Conservation (phyloP, 2,888 invertebrate species). For the Oxyscelio sp. region DNA sequence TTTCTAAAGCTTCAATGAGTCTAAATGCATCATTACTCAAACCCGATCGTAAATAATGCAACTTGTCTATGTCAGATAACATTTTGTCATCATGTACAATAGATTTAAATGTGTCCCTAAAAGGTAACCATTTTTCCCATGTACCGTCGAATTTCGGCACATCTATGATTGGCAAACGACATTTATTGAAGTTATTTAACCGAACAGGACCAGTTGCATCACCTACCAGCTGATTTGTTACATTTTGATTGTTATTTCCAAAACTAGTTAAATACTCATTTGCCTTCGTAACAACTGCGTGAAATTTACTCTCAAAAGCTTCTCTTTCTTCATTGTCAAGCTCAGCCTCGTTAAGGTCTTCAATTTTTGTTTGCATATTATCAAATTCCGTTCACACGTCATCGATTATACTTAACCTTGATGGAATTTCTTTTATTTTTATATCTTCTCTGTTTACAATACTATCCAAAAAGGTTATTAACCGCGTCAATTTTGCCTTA, state of each 20-base stretch:
- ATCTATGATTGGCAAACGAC: slow-evolving; percentile 20
- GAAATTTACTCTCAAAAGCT: not conserved
- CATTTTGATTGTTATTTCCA: too few species aligned
- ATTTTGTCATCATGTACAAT: slow-evolving; percentile 15
- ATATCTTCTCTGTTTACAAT: not conserved
- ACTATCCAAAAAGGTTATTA: not conserved
- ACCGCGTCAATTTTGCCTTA: slow-evolving; percentile 1
- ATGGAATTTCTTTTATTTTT: too few species aligned
- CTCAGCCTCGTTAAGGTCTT: slow-evolving; percentile 4
- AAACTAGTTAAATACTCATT: not conserved
- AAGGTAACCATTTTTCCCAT: too few species aligned
- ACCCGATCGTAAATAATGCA: slow-evolving; percentile 18
- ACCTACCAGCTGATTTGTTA: too few species aligned
- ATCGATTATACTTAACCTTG: too few species aligned
- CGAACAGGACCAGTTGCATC: too few species aligned
- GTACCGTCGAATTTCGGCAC: slow-evolving; percentile 18
- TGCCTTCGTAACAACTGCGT: not conserved
- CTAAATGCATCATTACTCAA: slow-evolving; percentile 16
- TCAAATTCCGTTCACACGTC: not conserved
- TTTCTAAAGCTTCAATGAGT: slow-evolving; percentile 23
- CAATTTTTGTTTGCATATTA: not conserved
- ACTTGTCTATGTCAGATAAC: too few species aligned
- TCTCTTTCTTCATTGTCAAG: not conserved
- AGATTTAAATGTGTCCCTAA: slow-evolving; percentile 32
- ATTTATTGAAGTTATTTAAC: too few species aligned